A percentile compares a stretch with the other conserved stretches of the same genome.
Conservation (phyloP, 1,140 invertebrate species). For the Eulimnadia texana region DNA sequence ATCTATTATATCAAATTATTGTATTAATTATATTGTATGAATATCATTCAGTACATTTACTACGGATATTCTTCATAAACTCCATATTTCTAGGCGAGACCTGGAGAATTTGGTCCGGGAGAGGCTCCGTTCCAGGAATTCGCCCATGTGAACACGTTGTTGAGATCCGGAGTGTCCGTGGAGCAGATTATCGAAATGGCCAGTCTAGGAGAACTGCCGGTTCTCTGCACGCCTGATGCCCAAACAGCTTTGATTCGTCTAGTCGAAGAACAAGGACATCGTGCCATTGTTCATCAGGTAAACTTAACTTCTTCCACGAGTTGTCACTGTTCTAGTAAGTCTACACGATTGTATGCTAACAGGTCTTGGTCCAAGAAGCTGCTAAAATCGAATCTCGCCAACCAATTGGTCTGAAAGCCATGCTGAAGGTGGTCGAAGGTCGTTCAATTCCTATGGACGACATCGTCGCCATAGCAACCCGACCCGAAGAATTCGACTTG, state of each 20-base stretch:
- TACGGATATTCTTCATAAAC: too few species aligned
- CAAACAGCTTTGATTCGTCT: constrained; percentile 23
- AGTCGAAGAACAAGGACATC: constrained; percentile 22
- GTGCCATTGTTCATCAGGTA: constrained; percentile 22
- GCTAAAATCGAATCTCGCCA: constrained; percentile 12
- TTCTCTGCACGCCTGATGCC: constrained; percentile 22
- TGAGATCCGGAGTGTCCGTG: constrained; percentile 54
- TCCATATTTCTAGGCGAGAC: constrained; percentile 34
- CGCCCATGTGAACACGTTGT: constrained; percentile 58
- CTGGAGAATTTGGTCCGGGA: constrained; percentile 60
- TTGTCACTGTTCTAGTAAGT: too few species aligned
- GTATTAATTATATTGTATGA: too few species aligned
- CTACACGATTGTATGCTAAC: constrained; percentile 13
- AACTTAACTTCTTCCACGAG: background rate
- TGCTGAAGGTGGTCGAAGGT: constrained; percentile 66
- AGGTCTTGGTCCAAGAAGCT: constrained; percentile 18
- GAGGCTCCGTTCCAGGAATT: constrained; percentile 60
- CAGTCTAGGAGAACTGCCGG: constrained; percentile 16
- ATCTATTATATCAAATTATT: too few species aligned
- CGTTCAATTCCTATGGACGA: constrained; percentile 49
- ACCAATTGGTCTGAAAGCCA: constrained; percentile 30
- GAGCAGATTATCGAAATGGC: constrained; percentile 50
- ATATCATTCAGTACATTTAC: too few species aligned
- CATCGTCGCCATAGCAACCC: constrained; percentile 17
- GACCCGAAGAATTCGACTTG: constrained; percentile 21